Percentiles rank a stretch among this genome's conserved stretches.
These are phyloP conservation scores for Nudaria mundana DNA, from an alignment of 2,888 invertebrate genomes.

Conservation along the genomic window DNA sequence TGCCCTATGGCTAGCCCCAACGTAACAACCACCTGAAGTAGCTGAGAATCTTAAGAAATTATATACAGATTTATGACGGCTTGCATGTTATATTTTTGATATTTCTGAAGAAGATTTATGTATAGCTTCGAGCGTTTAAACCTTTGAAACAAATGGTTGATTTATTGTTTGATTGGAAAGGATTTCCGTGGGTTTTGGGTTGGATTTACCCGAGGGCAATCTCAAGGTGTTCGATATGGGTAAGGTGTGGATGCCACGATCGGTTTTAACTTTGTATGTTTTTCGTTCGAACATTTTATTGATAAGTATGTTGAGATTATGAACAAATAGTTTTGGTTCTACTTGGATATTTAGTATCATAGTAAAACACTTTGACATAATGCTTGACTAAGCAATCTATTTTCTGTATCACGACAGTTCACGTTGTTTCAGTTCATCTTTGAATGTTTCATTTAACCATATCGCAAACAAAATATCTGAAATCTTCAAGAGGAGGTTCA, in stretches of 20 bases:
- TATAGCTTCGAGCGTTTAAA: conserved; percentile 56
- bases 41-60: conserved; percentile 66
- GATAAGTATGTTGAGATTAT: neutral
- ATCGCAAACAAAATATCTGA: too few relatives aligned
- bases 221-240: conserved; percentile 23
- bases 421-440: too few relatives aligned
- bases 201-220: conserved; percentile 18
- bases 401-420: too few relatives aligned
- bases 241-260: conserved; percentile 4
- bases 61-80: conserved; percentile 74
- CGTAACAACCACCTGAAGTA: conserved; percentile 78
- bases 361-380: too few relatives aligned
- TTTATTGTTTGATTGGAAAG: conserved; percentile 32
- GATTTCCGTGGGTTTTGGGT: conserved; percentile 21
- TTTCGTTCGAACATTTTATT: neutral
- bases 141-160: conserved; percentile 30
- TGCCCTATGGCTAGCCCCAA: conserved; percentile 46
- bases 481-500: too few relatives aligned
- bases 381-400: too few relatives aligned
- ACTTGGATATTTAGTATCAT: neutral
- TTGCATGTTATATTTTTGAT: conserved; percentile 58
- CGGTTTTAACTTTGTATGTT: conserved; percentile 2
- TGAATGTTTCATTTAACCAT: too few relatives aligned
- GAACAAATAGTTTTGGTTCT: neutral
- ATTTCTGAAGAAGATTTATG: conserved; percentile 73